Conservation (phyloP, 2,797 vertebrate species). For the Protosalanx chinensis region DNA sequence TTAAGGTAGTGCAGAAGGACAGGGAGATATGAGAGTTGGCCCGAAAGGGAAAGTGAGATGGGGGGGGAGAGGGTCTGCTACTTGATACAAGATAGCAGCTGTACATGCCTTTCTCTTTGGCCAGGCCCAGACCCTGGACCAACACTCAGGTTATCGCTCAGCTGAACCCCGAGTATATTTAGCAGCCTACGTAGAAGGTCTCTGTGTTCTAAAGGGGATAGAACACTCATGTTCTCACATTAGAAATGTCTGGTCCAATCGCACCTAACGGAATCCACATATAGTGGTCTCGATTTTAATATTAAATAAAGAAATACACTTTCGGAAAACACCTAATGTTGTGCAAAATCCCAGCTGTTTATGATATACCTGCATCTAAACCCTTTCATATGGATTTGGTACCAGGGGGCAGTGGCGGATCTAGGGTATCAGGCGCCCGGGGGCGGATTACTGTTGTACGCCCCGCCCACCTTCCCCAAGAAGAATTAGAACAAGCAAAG, state of each 20-base stretch:
- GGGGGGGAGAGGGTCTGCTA: slow-evolving; percentile 33
- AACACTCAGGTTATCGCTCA: slow-evolving; percentile 58
- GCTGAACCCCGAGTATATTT: slow-evolving; percentile 59
- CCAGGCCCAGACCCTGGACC: slow-evolving; percentile 63
- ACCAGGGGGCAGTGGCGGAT: not conserved
- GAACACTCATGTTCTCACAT: not conserved
- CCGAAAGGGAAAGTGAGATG: not conserved
- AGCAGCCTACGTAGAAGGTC: slow-evolving; percentile 34
- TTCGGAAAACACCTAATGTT: no score
- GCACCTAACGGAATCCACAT: no score
- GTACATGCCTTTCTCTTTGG: slow-evolving; percentile 72
- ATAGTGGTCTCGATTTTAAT: no score
- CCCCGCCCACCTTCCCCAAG: no score
- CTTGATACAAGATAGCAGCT: slow-evolving; percentile 79
- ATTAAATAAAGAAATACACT: no score
- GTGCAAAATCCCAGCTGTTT: no score
- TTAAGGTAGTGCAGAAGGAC: slow-evolving; percentile 13
- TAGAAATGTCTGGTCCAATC: not conserved
- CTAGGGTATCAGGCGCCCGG: no score
- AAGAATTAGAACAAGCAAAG: no score
- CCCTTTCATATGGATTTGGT: not conserved
- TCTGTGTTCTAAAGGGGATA: slow-evolving; percentile 26
- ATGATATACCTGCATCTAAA: not conserved
- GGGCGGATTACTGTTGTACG: no score
- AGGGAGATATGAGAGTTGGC: slow-evolving; percentile 14